Base-by-base conservation (phyloP, 2,797 vertebrate species). In the Sparidentex hasta region DNA sequence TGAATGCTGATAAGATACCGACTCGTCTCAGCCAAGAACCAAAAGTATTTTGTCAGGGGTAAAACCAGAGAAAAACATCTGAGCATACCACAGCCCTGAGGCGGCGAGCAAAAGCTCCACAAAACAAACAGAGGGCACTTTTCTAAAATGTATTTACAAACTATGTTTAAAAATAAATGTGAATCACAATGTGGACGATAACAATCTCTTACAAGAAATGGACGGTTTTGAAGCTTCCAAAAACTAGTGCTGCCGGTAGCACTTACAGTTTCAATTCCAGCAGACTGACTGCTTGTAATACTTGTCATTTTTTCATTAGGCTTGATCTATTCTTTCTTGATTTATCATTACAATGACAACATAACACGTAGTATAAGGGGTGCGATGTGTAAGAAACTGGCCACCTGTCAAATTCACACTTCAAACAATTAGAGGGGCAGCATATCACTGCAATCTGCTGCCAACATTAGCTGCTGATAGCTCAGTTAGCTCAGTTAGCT, bases 1-100 rank as follows among this genome's bases (percentile, higher is more conserved):
- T 78, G 54, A 59, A 52, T 23, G 46, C 61, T 73, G 74, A 83
- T 79, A 69, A 87, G 61, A 64, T 64, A 58, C 12, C 47, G 38
- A 29, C 48, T 16, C 56, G 23, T 52, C 65, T 67, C 23, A n/a
- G 21, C 17, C 23, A 69, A 58, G 9, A 68, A 43, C 13, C 11
- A 20, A 9, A 50, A 50, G 50, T 61, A 25, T 46, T 38, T 33
- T 33, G 18, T 21, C 9, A 3, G n/a, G 29, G 11, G 14, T 33
- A 47, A 23, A 71, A 57, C 27, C 51, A 66, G 18, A 48, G 14
- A 41, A 65, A 63, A 68, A 63, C 20, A 47, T 21, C 18, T 4
- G 57, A 48, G 48, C 29, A 4, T 0, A 38, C 11, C 23, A 41
- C 46, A 29, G 11, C 16, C 29, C 7, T 71, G 27, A 52, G 21